Conservation (phyloP, 2,113 vertebrate genomes). For the Capra hircus region DNA sequence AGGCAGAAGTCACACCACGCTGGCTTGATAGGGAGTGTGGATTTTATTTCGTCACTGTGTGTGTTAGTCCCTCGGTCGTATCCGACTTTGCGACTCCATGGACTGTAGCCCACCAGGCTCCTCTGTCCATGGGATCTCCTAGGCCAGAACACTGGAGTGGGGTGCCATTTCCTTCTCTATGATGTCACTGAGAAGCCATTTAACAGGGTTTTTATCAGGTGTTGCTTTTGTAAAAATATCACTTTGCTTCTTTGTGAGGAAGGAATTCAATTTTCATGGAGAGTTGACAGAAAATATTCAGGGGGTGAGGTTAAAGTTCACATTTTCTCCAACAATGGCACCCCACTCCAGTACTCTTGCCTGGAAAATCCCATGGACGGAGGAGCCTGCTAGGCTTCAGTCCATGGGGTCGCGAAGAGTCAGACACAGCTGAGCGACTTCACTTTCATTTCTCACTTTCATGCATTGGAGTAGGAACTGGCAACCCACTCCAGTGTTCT, state of each 20-base stretch:
- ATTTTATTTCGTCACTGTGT: not conserved
- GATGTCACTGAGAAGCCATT: not conserved
- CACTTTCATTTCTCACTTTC: no score
- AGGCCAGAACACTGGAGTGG: not conserved
- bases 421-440: no score
- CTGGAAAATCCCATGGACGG: no score
- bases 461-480: no score
- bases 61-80: not conserved
- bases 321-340: not conserved
- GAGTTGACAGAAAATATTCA: not conserved
- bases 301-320: not conserved
- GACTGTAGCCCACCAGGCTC: not conserved
- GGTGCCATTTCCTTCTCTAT: not conserved
- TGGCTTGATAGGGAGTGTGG: not conserved
- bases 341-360: no score
- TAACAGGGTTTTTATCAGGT: not conserved
- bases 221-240: not conserved
- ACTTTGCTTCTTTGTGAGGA: not conserved
- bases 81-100: rapidly evolving
- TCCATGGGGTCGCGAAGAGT: no score
- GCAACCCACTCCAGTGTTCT: no score
- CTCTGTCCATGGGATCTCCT: not conserved
- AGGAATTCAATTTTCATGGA: not conserved
- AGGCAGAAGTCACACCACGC: rapidly evolving
- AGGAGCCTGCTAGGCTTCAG: no score